Evolutionary conservation across 1,140 invertebrate species (phyloP), one percentile per base, ranked within the genome.

Genomic region (Leucophenga varia): DNA sequence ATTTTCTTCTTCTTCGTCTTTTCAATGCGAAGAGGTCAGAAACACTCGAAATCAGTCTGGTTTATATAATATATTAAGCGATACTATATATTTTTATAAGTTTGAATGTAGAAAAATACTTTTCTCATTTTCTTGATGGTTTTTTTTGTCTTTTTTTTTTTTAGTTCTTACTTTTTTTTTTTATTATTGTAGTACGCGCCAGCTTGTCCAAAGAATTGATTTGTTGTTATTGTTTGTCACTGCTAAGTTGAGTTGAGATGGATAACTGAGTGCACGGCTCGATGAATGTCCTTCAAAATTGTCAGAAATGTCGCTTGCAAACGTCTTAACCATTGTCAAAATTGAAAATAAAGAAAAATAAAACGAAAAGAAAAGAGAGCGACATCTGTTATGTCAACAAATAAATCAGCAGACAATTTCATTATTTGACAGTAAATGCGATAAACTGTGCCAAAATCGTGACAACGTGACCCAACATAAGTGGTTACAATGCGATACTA

Each of bases 381-480:
- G 63, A 63, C 63, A 67, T 65, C 63, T 67, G 63, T 49, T 55
- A 48, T 67, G 63, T 67, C 63, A 67, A 67, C 63, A 67, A 67
- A 67, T 67, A 67, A 67, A 67, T 67, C 63, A 63, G 63, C 57
- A 58, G 47, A 58, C 63, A 67, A 67, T 67, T 67, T 67, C 63
- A 67, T 67, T 67, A 67, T 67, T 67, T 67, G 63, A 67, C 63
- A 67, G 59, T 67, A 67, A 67, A 67, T 63, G 63, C 63, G 63
- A 67, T 67, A 67, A 67, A 67, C 63, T 68, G 64, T 67, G 46
- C 57, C 52, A 53, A 58, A 58, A 58, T 58, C 44, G 56, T 53
- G 43, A 30, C 56, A 53, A 56, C 49, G 56, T 58, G 56, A 56
- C 47, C 54, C 16, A 47, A n/a, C n/a, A n/a, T n/a, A n/a, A n/a